phyloP scores from a whole-genome alignment of 2,888 invertebrate species.

The Fragum sueziense region DNA sequence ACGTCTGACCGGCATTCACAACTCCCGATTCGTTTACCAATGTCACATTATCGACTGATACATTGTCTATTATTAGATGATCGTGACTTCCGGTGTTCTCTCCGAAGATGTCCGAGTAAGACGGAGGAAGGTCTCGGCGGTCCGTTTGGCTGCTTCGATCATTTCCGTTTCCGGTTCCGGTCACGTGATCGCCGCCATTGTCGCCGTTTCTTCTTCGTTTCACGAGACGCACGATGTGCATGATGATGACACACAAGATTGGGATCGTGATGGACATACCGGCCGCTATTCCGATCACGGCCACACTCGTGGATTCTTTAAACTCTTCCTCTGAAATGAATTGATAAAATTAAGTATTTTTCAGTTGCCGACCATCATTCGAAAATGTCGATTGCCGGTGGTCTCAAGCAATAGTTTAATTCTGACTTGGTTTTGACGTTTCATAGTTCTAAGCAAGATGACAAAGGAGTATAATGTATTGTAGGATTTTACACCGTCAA shows the following conservation, averaged over 20 bases:
- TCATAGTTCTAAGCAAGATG: too few species aligned
- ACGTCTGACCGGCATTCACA: neutral
- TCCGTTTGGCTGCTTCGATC: slow-evolving; percentile 34
- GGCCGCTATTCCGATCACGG: slow-evolving; percentile 52
- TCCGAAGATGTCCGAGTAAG: slow-evolving; percentile 54
- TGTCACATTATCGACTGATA: neutral
- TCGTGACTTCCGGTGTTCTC: slow-evolving; percentile 8
- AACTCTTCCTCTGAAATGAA: neutral
- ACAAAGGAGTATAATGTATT: too few species aligned
- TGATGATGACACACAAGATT: slow-evolving; percentile 50
- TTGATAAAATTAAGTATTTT: too few species aligned
- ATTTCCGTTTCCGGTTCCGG: slow-evolving; percentile 17
- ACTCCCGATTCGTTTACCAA: slow-evolving; percentile 13
- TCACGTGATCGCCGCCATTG: neutral
- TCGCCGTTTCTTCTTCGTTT: slow-evolving; percentile 20
- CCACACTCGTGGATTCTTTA: slow-evolving; percentile 31
- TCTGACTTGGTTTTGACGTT: too few species aligned
- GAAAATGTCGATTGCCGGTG: too few species aligned
- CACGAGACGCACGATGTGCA: slow-evolving; percentile 46
- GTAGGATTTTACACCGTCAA: too few species aligned
- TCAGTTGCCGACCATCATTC: too few species aligned
- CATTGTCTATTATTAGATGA: neutral
- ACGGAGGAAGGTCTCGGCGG: slow-evolving; percentile 39
- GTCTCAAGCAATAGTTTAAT: too few species aligned
- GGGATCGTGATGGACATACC: slow-evolving; percentile 54